Conservation (phyloP, 92 coral and sea anemone species). For the Micromussa lordhowensis region DNA sequence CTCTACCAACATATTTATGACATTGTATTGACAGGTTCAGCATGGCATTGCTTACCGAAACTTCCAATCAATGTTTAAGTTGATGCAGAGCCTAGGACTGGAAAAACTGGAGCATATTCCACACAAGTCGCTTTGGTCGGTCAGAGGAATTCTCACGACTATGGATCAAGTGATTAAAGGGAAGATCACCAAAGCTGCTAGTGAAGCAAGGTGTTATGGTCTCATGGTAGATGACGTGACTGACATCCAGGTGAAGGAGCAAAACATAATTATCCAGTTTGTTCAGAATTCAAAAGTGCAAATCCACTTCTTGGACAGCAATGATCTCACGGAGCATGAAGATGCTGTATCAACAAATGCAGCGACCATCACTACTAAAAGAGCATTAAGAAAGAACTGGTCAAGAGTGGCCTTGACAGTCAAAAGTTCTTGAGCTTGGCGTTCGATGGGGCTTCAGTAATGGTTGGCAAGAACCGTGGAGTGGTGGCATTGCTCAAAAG, state of each 20-base stretch:
- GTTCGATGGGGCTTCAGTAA: constrained; percentile 32
- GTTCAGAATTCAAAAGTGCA: constrained; percentile 20
- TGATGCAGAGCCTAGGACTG: constrained; percentile 37
- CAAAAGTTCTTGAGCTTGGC: constrained; percentile 27
- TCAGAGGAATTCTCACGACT: constrained; percentile 37
- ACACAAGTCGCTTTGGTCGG: constrained; percentile 32
- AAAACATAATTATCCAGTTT: constrained; percentile 21
- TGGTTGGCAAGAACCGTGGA: constrained; percentile 14
- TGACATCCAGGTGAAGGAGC: too few relatives aligned
- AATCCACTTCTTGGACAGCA: constrained; percentile 17
- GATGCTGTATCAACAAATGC: constrained; percentile 11
- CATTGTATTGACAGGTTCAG: constrained; percentile 38
- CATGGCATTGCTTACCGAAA: constrained; percentile 40
- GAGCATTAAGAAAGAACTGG: constrained; percentile 20
- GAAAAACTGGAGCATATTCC: constrained; percentile 36
- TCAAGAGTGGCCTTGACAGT: constrained; percentile 13
- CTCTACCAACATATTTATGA: constrained; percentile 30
- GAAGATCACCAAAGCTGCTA: constrained; percentile 43
- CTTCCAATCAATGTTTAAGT: constrained; percentile 41
- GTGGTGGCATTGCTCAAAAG: constrained; percentile 17
- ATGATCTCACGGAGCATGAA: constrained; percentile 11
- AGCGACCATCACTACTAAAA: constrained; percentile 27
- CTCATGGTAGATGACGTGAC: constrained; percentile 39
- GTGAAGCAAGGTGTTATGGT: constrained; percentile 34
- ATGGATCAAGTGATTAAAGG: constrained; percentile 20